A percentile compares a stretch with the other conserved stretches of the same genome.
Conservation (phyloP, 2,113 vertebrate species). For the Nymphicus hollandicus region DNA sequence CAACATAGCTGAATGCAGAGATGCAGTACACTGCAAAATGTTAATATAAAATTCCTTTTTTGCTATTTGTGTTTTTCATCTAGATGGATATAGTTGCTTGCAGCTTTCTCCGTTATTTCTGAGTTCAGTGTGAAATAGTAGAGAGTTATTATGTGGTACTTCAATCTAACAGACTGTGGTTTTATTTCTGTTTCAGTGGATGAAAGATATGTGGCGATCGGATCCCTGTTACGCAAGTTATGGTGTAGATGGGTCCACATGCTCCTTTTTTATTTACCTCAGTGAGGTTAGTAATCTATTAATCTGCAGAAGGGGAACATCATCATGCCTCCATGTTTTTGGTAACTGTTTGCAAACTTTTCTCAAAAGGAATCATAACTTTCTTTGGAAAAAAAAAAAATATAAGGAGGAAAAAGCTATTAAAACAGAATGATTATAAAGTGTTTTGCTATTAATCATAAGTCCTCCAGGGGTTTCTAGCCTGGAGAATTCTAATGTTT, state of each 20-base stretch:
- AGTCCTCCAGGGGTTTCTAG: neutral
- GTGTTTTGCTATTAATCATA: neutral
- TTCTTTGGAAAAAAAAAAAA: neutral
- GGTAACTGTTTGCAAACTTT: neutral
- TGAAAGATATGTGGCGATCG: constrained; percentile 98
- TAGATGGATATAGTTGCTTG: neutral
- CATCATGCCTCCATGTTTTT: neutral
- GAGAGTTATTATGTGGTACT: neutral
- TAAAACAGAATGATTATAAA: neutral
- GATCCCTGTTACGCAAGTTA: constrained; percentile 93
- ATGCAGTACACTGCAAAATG: neutral
- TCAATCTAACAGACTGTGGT: neutral
- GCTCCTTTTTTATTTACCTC: constrained; percentile 99
- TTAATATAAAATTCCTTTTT: neutral
- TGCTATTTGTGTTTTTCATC: neutral
- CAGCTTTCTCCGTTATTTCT: neutral
- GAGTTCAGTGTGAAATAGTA: neutral
- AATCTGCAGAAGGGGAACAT: neutral
- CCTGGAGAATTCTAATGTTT: neutral
- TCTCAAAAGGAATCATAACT: neutral
- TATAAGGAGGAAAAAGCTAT: neutral
- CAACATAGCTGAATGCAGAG: neutral
- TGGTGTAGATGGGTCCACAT: constrained; percentile 92
- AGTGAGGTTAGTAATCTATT: constrained; percentile 87
- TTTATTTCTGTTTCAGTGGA: constrained; percentile 83